These are phyloP conservation scores for Strigamia transsilvanica DNA, from an alignment of 2,888 invertebrate genomes.

Conservation along the genomic window DNA sequence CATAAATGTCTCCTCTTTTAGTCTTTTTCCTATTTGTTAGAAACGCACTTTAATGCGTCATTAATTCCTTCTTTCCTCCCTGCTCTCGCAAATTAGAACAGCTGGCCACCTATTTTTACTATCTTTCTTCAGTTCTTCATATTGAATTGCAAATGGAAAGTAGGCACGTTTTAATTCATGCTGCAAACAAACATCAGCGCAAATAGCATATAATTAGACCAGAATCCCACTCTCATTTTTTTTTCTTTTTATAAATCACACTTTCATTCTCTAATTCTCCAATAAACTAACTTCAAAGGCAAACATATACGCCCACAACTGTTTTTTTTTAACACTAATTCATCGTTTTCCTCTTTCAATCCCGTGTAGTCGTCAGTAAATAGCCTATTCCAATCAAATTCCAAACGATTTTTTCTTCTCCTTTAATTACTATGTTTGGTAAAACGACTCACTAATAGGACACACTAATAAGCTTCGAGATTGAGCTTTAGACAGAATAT, in stretches of 20 bases:
- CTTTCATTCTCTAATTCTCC: constrained; percentile 17
- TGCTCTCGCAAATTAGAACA: constrained; percentile 28
- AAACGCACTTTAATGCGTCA: constrained; percentile 46
- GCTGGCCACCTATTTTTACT: constrained; percentile 44
- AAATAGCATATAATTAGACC: constrained; percentile 47
- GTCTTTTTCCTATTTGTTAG: constrained; percentile 19
- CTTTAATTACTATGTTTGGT: constrained; percentile 35
- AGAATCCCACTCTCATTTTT: neutral
- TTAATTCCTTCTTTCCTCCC: constrained; percentile 23
- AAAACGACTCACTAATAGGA: constrained; percentile 26
- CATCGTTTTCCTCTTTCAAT: constrained; percentile 1
- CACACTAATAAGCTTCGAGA: constrained; percentile 26
- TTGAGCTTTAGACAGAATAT: constrained; percentile 6
- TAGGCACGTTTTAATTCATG: constrained; percentile 24
- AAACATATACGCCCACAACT: neutral
- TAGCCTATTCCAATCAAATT: constrained; percentile 48
- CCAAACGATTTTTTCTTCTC: constrained; percentile 5
- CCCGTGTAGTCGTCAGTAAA: neutral
- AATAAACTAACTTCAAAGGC: constrained; percentile 28
- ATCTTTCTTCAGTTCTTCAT: constrained; percentile 33
- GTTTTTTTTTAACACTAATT: constrained; percentile 2
- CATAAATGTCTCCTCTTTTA: constrained; percentile 30
- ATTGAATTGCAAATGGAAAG: constrained; percentile 37
- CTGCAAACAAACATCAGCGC: constrained; percentile 26
- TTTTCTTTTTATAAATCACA: neutral